Base-by-base conservation (phyloP, 2,888 invertebrate genomes). In the Mylabris sibirica region DNA sequence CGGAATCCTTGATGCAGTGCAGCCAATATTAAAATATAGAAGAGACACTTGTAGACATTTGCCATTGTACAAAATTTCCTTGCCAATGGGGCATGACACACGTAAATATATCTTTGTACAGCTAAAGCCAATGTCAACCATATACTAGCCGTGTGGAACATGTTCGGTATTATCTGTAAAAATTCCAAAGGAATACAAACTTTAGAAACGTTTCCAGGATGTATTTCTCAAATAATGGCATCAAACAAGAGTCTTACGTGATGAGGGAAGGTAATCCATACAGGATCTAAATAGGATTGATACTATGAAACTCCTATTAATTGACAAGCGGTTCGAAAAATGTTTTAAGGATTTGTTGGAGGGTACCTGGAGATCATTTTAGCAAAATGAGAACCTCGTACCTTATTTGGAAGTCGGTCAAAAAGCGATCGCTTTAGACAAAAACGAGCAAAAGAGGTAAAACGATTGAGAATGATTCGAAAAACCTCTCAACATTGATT, bases 81-180 rank as follows among this genome's bases (percentile, higher is more conserved):
- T 0, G 97, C 97, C 71, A 93, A 89, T 0, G 95, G 92, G 0
- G 97, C 95, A 84, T 97, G 96, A 81, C 97, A 97, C 1, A 98
- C 97, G 85, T 96, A 98, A 78, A 98, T 94, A 87, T 97, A 98
- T 81, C 97, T 88, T 85, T 98, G 98, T 20, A 94, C 93, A 0
- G 97, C 97, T 71, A 98, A 86, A 0, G 95, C 93, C 74, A 97
- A 87, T 0, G 97, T 97, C 77, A 97, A 86, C 97, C 97, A 97
- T 72, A 97, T 96, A 76, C 96, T 95, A 4, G 96, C 95, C 4
- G 97, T 96, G 86, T 97, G 97, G 84, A 96, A 97, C 86, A 96
- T 90, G 24, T 93, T 93, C 24, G 96, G 96, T 75, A 96, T 89
- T 76, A 89, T 88, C 88, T 91, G 86, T 0, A 82, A 82, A 12